Evolutionary conservation across 2,113 vertebrate species (phyloP), one percentile per base, ranked within the genome.

Genomic region (Lepisosteus oculatus): DNA sequence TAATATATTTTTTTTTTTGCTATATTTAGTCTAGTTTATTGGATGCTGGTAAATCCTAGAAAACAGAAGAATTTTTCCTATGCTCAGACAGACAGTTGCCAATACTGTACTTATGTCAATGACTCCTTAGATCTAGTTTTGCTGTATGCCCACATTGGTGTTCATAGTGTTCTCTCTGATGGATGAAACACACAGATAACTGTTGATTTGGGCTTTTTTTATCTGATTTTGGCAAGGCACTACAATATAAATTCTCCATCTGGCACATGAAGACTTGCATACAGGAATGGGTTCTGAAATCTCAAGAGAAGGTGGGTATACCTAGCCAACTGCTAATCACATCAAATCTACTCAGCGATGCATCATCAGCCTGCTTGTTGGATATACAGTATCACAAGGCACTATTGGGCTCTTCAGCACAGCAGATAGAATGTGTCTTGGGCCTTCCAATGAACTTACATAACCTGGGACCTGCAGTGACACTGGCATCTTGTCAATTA

Each of bases 161-260:
- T 29, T 29, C 29, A 29, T 29, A 29, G 29, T 29, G 29, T 29
- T 29, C 29, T 29, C 29, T 29, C 29, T 29, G 29, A 29, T 29
- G 29, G 29, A 29, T 29, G 29, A 29, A 29, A 29, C 29, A 29
- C 29, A 51, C 5, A 51, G 47, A 51, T 51, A 51, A 5, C 42
- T n/a, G 17, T 68, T 6, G 43, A 44, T 42, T 41, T 43, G 66
- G 42, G 13, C 64, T 66, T 55, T 29, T 29, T 55, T 62, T 6
- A 62, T 68, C 54, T 68, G 29, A 73, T 73, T 73, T 61, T 68
- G 65, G 65, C 65, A 59, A 65, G 17, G 56, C 44, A 54, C 44
- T 68, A 56, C 12, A 68, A 57, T 62, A 62, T 62, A 73, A 59
- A 73, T 73, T 73, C 44, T 73, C 72, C 72, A 73, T 68, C 72